Evolutionary conservation across 2,113 vertebrate species (phyloP), one percentile per base, ranked within the genome.

Genomic region (Scalopus aquaticus): DNA sequence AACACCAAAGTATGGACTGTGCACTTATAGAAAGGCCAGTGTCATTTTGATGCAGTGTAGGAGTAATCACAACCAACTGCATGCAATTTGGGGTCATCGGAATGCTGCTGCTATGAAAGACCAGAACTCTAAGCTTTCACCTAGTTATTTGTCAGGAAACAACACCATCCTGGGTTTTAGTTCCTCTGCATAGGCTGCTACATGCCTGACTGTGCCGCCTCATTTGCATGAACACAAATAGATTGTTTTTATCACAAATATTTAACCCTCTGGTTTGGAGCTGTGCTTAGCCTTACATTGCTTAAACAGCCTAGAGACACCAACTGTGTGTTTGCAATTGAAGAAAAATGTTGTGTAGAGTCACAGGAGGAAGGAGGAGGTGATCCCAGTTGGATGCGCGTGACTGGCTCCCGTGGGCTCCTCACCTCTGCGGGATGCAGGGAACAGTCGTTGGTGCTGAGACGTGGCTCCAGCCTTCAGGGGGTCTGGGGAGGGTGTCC

Each of bases 191-290:
- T 32, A 42, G 6, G 58, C 56, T 19, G 26, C 83, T 56, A 0
- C 44, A 13, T 15, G 15, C 70, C 30, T 72, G 54, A 37, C 49
- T 69, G 22, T 30, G n/a, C 69, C 82, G 7, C 64, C 42, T 73
- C 37, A 12, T 79, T 76, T 84, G 46, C 39, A 9, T 72, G 80
- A 77, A 8, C 35, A 73, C 54, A 88, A 46, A 37, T 72, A 79
- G 79, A 37, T 83, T 70, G 67, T 84, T 94, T 86, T 90, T 77
- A 74, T 82, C 69, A 91, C 56, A 79, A 72, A 46, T 90, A 72
- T 69, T 42, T 93, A 80, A 83, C 72, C 26, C 54, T 89, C 73
- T 79, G 35, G 20, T 93, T 73, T 94, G 74, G 70, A 76, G 13
- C 46, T 87, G 24, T 54, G 67, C 84, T 96, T 79, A 51, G 62